Evolutionary conservation across 2,888 invertebrate genomes (phyloP).

Genomic region (Lapara coniferarum): DNA sequence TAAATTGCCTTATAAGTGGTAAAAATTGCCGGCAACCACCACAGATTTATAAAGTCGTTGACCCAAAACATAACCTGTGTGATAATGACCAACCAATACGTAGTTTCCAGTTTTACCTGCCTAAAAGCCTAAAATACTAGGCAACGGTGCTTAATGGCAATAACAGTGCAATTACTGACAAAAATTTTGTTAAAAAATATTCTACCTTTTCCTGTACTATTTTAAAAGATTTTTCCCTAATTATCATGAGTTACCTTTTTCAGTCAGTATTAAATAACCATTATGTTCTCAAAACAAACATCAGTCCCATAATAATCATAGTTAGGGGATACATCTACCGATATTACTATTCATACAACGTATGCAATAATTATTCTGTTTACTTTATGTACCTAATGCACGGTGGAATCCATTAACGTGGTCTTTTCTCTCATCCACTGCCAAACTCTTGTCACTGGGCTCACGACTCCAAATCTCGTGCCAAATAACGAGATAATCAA

Average conservation of each 20-base stretch:
- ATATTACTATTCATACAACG: too few species aligned
- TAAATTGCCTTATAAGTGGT: conserved; percentile 8
- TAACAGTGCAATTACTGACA: not conserved
- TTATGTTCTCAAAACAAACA: too few species aligned
- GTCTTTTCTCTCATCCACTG: not conserved
- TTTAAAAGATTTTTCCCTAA: too few species aligned
- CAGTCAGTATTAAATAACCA: too few species aligned
- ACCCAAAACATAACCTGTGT: not conserved
- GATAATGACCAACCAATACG: not conserved
- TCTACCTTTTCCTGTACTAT: too few species aligned
- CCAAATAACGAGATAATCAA: not conserved
- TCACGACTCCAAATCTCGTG: not conserved
- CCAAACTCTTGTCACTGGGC: not conserved
- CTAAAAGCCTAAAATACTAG: not conserved
- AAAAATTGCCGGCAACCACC: not conserved
- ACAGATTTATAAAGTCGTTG: not conserved
- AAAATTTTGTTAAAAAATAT: not conserved
- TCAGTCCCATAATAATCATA: too few species aligned
- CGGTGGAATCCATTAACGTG: not conserved
- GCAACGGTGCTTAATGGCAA: not conserved
- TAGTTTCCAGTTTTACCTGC: too few species aligned
- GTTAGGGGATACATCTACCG: too few species aligned
- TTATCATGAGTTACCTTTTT: too few species aligned
- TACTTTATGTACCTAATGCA: too few species aligned
- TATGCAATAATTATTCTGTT: too few species aligned